Percentiles rank a stretch among this genome's conserved stretches.
Conservation (phyloP, 2,797 vertebrate species). For the Microcaecilia unicolor region DNA sequence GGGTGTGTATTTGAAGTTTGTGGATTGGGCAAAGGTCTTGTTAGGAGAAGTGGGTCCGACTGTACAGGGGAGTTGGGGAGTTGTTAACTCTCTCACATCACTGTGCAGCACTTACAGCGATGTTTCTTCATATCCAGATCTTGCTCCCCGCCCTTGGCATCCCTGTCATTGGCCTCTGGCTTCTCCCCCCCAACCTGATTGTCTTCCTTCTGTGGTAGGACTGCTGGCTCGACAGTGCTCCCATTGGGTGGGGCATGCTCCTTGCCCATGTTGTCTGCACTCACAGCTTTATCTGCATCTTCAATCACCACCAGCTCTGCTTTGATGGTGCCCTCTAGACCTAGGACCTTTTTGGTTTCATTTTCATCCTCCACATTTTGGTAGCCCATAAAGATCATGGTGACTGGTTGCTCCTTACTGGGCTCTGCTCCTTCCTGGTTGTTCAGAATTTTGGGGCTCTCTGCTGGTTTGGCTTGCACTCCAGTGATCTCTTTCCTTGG, state of each 20-base stretch:
- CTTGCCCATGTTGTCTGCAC: slow-evolving; percentile 31
- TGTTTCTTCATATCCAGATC: slow-evolving; percentile 81
- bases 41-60: slow-evolving; percentile 1
- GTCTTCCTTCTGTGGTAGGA: slow-evolving; percentile 24
- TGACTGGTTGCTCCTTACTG: slow-evolving; percentile 73
- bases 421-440: slow-evolving; percentile 36
- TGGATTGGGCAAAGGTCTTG: not conserved
- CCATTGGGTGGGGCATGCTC: slow-evolving; percentile 70
- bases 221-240: slow-evolving; percentile 45
- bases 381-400: slow-evolving; percentile 96
- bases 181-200: slow-evolving; percentile 26
- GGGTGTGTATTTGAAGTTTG: not conserved
- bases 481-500: slow-evolving; percentile 70
- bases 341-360: slow-evolving; percentile 80
- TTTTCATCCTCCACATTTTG: slow-evolving; percentile 84
- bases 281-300: slow-evolving; percentile 51
- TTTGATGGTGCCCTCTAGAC: slow-evolving; percentile 79
- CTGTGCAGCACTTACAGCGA: slow-evolving; percentile 85
- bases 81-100: too few species aligned
- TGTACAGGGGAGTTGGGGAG: slow-evolving; percentile 4
- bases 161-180: slow-evolving; percentile 38
- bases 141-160: slow-evolving; percentile 49
- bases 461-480: slow-evolving; percentile 58
- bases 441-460: slow-evolving; percentile 40
- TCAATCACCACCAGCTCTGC: slow-evolving; percentile 84